Percentiles rank a stretch among this genome's conserved stretches.
Conservation (phyloP, 64 coral and sea anemone species). For the Trachythela sp. region DNA sequence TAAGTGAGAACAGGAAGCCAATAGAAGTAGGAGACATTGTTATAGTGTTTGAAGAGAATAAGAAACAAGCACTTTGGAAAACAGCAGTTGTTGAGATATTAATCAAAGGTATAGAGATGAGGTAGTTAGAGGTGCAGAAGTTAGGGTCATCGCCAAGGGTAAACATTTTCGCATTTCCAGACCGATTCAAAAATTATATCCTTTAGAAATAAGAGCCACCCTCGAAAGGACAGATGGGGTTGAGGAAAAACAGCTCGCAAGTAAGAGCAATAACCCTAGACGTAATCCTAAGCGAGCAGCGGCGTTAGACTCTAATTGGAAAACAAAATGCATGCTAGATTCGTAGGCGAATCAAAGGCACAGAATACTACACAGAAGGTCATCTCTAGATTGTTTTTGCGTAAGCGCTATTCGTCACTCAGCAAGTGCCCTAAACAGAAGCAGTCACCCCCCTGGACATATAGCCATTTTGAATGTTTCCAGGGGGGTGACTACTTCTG, state of each 20-base stretch:
- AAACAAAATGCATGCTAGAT: slow-evolving; percentile 26
- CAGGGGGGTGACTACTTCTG: no score
- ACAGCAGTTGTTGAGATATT: slow-evolving; percentile 1
- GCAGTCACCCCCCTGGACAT: no score
- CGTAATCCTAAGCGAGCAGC: neutral
- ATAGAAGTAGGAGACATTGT: neutral
- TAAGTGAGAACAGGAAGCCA: neutral
- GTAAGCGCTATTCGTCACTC: no score
- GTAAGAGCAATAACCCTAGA: neutral
- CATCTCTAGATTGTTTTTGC: no score
- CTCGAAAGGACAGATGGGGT: neutral
- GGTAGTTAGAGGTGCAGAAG: slow-evolving; percentile 12
- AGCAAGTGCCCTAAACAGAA: no score
- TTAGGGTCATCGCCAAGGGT: neutral
- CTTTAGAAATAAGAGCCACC: slow-evolving; percentile 16
- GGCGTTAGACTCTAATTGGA: slow-evolving; percentile 19
- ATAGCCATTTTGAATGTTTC: no score
- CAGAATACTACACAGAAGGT: no score
- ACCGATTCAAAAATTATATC: neutral
- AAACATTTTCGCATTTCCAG: slow-evolving; percentile 3
- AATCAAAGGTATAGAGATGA: slow-evolving; percentile 8
- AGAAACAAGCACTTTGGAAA: neutral
- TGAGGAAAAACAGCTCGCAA: neutral
- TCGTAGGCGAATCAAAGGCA: slow-evolving; percentile 45
- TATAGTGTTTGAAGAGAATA: slow-evolving; percentile 11